These are phyloP conservation scores for Eilema depressum DNA, from an alignment of 2,888 invertebrate species.

Conservation along the genomic window DNA sequence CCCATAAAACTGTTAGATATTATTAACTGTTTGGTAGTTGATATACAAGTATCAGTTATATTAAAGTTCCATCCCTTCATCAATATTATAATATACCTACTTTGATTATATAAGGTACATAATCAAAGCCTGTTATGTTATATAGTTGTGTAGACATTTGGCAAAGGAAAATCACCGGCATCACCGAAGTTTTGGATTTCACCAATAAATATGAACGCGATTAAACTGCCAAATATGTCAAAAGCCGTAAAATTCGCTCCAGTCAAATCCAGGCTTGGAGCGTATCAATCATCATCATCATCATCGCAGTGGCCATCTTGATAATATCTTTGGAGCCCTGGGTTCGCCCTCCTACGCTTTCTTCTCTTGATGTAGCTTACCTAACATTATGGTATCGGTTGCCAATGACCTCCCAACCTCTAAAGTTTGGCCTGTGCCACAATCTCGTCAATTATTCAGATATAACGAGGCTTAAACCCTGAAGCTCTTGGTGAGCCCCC, in stretches of 20 bases:
- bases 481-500: background rate
- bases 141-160: background rate
- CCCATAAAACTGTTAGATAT: constrained; percentile 23
- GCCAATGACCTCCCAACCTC: background rate
- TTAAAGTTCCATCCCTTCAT: background rate
- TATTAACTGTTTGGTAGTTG: constrained; percentile 12
- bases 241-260: too few relatives aligned
- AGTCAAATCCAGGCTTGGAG: too few relatives aligned
- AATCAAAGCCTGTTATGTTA: background rate
- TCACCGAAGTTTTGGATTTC: background rate
- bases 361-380: background rate
- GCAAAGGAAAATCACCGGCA: background rate
- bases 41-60: background rate
- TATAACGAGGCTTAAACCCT: background rate
- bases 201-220: background rate
- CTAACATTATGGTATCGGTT: background rate
- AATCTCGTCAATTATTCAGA: background rate
- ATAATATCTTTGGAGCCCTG: too few relatives aligned
- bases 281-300: too few relatives aligned
- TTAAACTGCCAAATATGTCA: background rate
- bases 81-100: background rate
- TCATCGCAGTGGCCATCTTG: too few relatives aligned
- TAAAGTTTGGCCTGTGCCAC: background rate
- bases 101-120: background rate
- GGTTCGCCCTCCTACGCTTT: too few relatives aligned